Evolutionary conservation across 2,797 vertebrate genomes (phyloP).

Genomic region (Liasis olivaceus): DNA sequence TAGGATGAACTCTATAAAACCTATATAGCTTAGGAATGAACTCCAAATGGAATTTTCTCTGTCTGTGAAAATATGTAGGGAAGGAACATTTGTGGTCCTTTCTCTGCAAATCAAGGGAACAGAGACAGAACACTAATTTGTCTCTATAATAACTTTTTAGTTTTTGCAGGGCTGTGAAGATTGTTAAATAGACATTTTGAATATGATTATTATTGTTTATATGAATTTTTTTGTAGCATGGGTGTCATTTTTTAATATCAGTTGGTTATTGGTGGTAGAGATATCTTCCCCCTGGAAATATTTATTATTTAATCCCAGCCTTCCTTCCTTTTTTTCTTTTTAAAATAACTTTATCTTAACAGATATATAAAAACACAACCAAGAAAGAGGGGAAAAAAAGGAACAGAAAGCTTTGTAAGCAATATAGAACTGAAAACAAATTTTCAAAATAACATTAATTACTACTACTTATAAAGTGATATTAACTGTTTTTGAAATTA

Average conservation of each 20-base stretch:
- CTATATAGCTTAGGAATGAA: neutral
- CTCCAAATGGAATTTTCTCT: neutral
- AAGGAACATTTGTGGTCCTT: neutral
- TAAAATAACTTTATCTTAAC: neutral
- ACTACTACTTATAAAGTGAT: neutral
- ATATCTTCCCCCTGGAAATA: neutral
- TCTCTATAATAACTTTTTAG: neutral
- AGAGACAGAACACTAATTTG: neutral
- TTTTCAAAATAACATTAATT: neutral
- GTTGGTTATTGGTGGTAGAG: neutral
- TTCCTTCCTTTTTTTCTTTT: neutral
- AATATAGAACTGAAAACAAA: neutral
- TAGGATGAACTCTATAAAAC: neutral
- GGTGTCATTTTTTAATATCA: neutral
- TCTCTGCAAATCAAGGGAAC: neutral
- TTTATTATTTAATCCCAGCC: neutral
- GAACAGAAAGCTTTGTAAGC: neutral
- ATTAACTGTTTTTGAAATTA: neutral
- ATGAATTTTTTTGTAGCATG: neutral
- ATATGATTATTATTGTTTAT: neutral
- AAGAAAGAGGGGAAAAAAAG: neutral
- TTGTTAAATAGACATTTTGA: neutral
- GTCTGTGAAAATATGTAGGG: neutral
- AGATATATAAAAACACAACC: neutral
- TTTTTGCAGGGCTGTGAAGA: neutral